Percentiles rank a stretch among this genome's conserved stretches.
phyloP scores from a whole-genome alignment of 2,113 vertebrate species.

The Pelmatolapia mariae region DNA sequence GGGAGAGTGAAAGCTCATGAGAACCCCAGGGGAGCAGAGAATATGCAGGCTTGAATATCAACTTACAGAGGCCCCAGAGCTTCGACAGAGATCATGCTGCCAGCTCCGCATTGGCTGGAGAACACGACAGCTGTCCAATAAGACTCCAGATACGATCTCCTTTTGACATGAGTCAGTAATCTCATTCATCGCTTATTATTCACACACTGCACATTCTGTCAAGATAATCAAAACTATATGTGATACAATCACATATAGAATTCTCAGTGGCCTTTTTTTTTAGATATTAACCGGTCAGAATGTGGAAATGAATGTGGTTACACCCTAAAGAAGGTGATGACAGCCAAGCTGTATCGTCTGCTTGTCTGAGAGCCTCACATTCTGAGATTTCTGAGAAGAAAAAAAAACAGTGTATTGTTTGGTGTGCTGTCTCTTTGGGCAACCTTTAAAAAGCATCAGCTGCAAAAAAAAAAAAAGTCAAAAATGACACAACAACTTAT shows the following conservation, averaged over 20 bases:
- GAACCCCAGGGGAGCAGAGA: conserved; percentile 19
- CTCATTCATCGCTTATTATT: background rate
- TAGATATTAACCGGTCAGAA: background rate
- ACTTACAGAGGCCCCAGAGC: conserved; percentile 5
- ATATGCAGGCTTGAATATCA: conserved; percentile 44
- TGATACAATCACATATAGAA: background rate
- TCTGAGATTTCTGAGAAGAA: background rate
- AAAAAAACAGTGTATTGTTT: background rate
- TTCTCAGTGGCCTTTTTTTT: background rate
- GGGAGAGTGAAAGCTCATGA: background rate
- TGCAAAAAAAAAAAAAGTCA: background rate
- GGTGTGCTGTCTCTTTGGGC: background rate
- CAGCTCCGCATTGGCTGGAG: conserved; percentile 1
- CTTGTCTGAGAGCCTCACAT: background rate
- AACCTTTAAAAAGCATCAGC: background rate
- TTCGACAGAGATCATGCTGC: conserved; percentile 17
- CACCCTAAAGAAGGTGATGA: background rate
- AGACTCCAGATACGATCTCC: conserved; percentile 3
- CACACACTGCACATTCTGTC: background rate
- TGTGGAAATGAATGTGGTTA: background rate
- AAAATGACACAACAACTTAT: background rate
- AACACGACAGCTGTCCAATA: background rate
- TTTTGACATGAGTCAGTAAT: background rate
- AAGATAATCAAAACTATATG: conserved; percentile 1
- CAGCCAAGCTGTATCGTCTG: background rate